Base-by-base conservation (phyloP, 2,888 invertebrate genomes). In the Seira ritae region DNA sequence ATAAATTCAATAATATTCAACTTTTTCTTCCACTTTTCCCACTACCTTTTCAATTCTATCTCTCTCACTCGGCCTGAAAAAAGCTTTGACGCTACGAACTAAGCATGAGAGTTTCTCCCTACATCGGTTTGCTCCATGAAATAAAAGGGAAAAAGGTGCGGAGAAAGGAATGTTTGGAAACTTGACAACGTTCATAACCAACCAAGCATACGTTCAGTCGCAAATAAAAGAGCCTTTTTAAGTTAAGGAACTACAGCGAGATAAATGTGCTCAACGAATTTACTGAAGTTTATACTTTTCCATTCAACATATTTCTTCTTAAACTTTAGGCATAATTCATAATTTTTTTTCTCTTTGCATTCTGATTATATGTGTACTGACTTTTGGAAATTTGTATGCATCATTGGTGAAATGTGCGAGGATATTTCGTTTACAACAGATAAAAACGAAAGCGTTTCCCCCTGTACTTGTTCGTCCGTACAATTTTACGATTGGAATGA, bases 1-100 rank as follows among this genome's bases (percentile, higher is more conserved):
- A 42, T 22, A 62, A 73, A 73, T 73, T 73, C 72, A 62, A 73
- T 31, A 31, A 31, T 73, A 73, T 73, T 73, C 72, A 73, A 73
- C 72, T 62, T 73, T 73, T 71, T 71, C 17, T n/a, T 22, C 17
- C 65, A 10, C 20, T 31, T 70, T 20, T 46, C 22, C 37, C 24
- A 2, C 69, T 50, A 22, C 50, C 46, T 70, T 19, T 70, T 19
- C 62, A 50, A 69, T 69, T 50, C 71, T 17, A 60, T 6, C 37
- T 37, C 31, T 37, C 24, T 23, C n/a, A 22, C 46, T 31, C 17
- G 22, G 24, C 23, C n/a, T 20, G 20, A 37, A 22, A 73, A 37
- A 62, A 46, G 15, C n/a, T 70, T 23, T 50, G 23, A 70, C 2
- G 31, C 31, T 8, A 31, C n/a, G n/a, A n/a, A 31, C 3, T 31